A percentile compares a stretch with the other conserved stretches of the same genome.
Conservation (phyloP, 23 tunicate genomes). For the Styela clava region DNA sequence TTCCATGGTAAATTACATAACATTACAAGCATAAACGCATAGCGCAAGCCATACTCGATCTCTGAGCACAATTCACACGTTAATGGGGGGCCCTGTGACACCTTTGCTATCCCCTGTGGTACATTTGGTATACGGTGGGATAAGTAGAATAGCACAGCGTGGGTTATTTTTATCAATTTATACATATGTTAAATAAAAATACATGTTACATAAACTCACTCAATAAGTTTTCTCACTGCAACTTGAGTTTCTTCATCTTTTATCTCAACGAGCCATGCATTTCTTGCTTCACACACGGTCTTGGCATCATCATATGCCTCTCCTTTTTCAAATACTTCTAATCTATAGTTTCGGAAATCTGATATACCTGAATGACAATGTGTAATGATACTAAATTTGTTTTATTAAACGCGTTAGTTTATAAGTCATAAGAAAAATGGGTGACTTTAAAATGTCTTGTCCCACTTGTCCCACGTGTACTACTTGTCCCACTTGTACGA, state of each 20-base stretch:
- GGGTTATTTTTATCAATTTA: background rate
- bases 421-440: background rate
- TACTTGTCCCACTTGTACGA: background rate
- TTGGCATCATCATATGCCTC: background rate
- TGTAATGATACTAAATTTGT: background rate
- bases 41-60: background rate
- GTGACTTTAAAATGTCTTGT: background rate
- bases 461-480: background rate
- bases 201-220: background rate
- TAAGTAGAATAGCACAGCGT: too few species aligned
- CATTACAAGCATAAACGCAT: background rate
- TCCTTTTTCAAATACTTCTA: background rate
- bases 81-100: background rate
- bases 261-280: slow-evolving; percentile 17
- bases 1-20: too few species aligned
- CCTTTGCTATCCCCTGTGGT: too few species aligned
- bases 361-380: too few species aligned
- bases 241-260: background rate
- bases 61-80: background rate
- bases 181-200: background rate
- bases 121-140: too few species aligned
- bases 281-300: slow-evolving; percentile 4
- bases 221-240: background rate
- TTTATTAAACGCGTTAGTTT: too few species aligned
- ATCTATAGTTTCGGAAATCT: background rate